A percentile compares a stretch with the other conserved stretches of the same genome.
Conservation (phyloP, 2,113 vertebrate genomes). For the Apodemus sylvaticus region DNA sequence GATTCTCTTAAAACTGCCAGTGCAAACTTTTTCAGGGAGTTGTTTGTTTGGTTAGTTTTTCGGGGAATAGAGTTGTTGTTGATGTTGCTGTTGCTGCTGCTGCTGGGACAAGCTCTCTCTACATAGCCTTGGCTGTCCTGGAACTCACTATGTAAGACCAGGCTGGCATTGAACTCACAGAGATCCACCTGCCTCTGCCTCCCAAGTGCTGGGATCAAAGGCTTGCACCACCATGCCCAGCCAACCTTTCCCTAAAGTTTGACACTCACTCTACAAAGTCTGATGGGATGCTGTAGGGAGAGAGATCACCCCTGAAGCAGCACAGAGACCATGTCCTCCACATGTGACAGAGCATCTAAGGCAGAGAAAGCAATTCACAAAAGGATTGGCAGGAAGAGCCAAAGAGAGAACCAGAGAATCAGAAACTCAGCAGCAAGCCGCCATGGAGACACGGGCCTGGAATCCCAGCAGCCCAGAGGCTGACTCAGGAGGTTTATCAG, state of each 20-base stretch:
- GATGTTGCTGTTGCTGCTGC: not conserved
- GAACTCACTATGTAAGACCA: not conserved
- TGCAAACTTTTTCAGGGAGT: not conserved
- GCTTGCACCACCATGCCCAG: not conserved
- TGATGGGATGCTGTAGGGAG: not conserved
- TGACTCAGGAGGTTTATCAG: not conserved
- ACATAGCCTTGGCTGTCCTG: not conserved
- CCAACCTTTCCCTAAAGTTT: not conserved
- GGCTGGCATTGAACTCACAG: not conserved
- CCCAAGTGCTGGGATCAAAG: not conserved
- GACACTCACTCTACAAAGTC: not conserved
- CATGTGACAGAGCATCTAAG: not conserved
- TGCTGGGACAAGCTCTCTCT: not conserved
- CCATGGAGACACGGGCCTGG: not conserved
- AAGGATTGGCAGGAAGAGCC: not conserved
- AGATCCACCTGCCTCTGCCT: not conserved
- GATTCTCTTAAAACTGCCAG: not conserved
- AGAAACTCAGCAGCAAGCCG: too few relatives aligned
- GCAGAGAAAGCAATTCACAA: not conserved
- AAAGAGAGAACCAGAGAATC: too few relatives aligned
- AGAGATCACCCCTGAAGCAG: not conserved
- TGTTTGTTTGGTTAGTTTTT: not conserved
- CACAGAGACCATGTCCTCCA: not conserved
- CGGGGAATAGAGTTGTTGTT: not conserved
- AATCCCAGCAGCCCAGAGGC: not conserved